Evolutionary conservation across 1,140 invertebrate genomes (phyloP), one percentile per base, ranked within the genome.

Genomic region (Odontomachus brunneus): DNA sequence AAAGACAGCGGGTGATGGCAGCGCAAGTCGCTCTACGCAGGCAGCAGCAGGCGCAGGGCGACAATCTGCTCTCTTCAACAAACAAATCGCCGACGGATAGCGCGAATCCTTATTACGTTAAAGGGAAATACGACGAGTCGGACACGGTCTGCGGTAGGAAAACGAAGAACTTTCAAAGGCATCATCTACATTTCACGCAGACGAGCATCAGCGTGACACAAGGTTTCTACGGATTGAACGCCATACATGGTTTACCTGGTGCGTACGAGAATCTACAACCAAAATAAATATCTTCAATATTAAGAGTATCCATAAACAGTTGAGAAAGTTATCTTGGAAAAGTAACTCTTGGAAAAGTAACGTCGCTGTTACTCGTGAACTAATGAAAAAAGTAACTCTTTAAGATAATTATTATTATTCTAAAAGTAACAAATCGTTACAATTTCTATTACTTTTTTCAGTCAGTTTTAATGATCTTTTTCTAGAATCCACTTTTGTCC

Each of bases 1-100:
- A 98, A 91, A 93, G 98, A 65, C 97, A 98, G 89, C 93, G 97
- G 14, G 97, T 98, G 0, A 98, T 98, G 97, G 98, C 98, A 12
- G 97, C 97, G 14, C 92, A 96, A 90, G 95, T 96, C 11, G 96
- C 96, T 0, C 89, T 96, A 0, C 93, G 96, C 5, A 94, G 96
- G 55, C 96, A 96, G 86, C 96, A 96, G 74, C 95, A 96, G 19
- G 95, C 96, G 22, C 95, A 95, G 66, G 93, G 89, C 7, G 90
- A 89, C 82, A 78, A 48, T 48, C 75, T 80, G 44, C n/a, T 71
- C 75, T 91, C 38, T 73, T 88, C 76, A 83, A 75, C 12, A 63
- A 88, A 17, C 74, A 75, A 24, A 60, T 66, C 48, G 22, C 60
- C 69, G 26, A 24, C 44, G 48, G 60, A 66, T n/a, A 51, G 3